phyloP scores from a whole-genome alignment of 2,797 vertebrate species.

The Pantherophis alleghaniensis region DNA sequence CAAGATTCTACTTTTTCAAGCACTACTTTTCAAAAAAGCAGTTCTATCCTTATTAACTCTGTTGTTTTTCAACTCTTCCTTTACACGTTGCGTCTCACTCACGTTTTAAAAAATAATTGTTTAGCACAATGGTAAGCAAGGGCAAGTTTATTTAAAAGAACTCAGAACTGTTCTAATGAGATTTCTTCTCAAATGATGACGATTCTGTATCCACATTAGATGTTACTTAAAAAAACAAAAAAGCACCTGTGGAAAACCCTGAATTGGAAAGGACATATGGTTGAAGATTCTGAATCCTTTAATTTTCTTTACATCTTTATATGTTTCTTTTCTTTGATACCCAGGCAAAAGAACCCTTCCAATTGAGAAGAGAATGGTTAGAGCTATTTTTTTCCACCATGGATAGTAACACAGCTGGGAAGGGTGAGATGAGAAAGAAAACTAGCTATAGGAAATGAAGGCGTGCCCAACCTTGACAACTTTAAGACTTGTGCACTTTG shows the following conservation, averaged over 20 bases:
- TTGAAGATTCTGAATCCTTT: background rate
- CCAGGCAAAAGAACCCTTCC: background rate
- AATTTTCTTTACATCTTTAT: background rate
- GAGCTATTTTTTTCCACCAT: background rate
- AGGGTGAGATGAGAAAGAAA: background rate
- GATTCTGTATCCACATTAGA: background rate
- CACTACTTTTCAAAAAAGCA: conserved; percentile 31
- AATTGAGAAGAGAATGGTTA: background rate
- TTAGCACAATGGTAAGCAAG: background rate
- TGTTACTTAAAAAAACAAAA: background rate
- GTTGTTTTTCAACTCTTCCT: conserved; percentile 3
- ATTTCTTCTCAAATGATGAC: background rate
- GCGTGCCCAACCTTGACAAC: background rate
- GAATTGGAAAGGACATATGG: background rate
- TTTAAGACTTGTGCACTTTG: background rate
- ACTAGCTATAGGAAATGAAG: background rate
- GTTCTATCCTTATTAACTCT: conserved; percentile 16
- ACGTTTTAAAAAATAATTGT: background rate
- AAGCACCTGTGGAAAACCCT: background rate
- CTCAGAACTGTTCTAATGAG: background rate
- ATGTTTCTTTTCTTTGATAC: background rate
- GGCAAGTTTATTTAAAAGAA: background rate
- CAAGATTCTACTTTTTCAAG: conserved; percentile 29
- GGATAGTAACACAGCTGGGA: background rate
- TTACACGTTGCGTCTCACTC: background rate